A percentile compares a stretch with the other conserved stretches of the same genome.
phyloP scores from a whole-genome alignment of 2,113 vertebrate genomes.

The Pseudonaja textilis region DNA sequence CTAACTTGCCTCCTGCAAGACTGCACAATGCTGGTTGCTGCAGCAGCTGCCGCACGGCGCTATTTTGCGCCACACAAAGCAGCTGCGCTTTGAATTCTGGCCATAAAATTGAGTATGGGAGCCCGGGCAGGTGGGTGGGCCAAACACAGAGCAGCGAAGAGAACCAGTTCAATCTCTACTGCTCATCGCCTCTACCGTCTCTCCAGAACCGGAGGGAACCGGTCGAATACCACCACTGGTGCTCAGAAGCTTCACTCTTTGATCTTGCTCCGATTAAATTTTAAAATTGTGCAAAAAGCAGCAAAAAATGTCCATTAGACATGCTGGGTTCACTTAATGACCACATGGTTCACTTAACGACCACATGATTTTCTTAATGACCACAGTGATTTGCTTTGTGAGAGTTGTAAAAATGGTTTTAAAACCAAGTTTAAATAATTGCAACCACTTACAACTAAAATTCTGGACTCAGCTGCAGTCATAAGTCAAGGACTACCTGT shows the following conservation, averaged over 20 bases:
- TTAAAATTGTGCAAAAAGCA: not conserved
- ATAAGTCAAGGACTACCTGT: not conserved
- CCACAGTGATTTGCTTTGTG: not conserved
- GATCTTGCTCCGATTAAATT: not conserved
- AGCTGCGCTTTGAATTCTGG: no score
- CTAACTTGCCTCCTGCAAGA: no score
- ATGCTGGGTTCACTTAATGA: not conserved
- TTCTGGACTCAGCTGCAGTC: not conserved
- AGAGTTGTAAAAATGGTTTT: not conserved
- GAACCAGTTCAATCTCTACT: no score
- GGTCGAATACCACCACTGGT: no score
- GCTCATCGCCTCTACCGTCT: no score
- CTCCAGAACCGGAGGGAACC: no score
- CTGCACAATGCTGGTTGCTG: no score
- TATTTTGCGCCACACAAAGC: no score
- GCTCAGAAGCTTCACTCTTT: not conserved
- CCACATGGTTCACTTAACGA: not conserved
- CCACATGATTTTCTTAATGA: not conserved
- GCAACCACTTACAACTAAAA: not conserved
- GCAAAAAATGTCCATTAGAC: not conserved
- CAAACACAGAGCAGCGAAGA: no score
- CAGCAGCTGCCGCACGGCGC: no score
- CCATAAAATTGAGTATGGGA: no score
- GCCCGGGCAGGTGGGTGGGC: no score
- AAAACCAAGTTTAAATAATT: not conserved